Percentiles rank a stretch among this genome's conserved stretches.
Evolutionary conservation across 2,797 vertebrate genomes (phyloP).

Genomic region (Microctenopoma steveboyesi): DNA sequence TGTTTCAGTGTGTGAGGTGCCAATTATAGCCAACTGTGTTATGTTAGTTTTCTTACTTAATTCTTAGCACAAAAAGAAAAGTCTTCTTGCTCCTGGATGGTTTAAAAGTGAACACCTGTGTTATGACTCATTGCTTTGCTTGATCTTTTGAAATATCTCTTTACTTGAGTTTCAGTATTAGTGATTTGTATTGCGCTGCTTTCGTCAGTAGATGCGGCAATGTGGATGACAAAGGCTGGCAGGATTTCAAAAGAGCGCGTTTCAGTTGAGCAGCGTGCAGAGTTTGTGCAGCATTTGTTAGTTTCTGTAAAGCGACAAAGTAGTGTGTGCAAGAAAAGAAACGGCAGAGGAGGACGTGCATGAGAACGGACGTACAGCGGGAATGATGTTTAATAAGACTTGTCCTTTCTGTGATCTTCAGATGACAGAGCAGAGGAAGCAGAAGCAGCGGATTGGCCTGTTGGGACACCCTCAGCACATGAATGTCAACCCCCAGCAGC

Average conservation of each 20-base stretch:
- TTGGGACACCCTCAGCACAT: slow-evolving; percentile 95
- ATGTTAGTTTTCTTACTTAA: slow-evolving; percentile 38
- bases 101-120: slow-evolving; percentile 55
- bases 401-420: slow-evolving; percentile 69
- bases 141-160: slow-evolving; percentile 70
- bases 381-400: slow-evolving; percentile 34
- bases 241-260: slow-evolving; percentile 41
- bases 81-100: slow-evolving; percentile 10
- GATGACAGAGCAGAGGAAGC: slow-evolving; percentile 99
- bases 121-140: slow-evolving; percentile 66
- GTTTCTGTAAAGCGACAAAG: slow-evolving; percentile 40
- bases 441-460: slow-evolving; percentile 98
- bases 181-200: slow-evolving; percentile 52
- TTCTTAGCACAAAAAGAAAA: slow-evolving; percentile 56
- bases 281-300: slow-evolving; percentile 25
- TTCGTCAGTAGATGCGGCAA: slow-evolving; percentile 52
- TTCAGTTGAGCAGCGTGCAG: slow-evolving; percentile 32
- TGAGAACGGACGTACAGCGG: slow-evolving; percentile 21
- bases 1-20: slow-evolving; percentile 51
- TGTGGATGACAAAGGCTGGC: slow-evolving; percentile 30
- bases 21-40: slow-evolving; percentile 16
- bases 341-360: slow-evolving; percentile 6
- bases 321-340: not conserved
- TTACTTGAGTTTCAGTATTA: slow-evolving; percentile 70
- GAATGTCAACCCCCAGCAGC: slow-evolving; percentile 96